A percentile compares a stretch with the other conserved stretches of the same genome.
These are phyloP conservation scores for Ursus arctos DNA, from an alignment of 2,113 vertebrate species.

Conservation along the genomic window DNA sequence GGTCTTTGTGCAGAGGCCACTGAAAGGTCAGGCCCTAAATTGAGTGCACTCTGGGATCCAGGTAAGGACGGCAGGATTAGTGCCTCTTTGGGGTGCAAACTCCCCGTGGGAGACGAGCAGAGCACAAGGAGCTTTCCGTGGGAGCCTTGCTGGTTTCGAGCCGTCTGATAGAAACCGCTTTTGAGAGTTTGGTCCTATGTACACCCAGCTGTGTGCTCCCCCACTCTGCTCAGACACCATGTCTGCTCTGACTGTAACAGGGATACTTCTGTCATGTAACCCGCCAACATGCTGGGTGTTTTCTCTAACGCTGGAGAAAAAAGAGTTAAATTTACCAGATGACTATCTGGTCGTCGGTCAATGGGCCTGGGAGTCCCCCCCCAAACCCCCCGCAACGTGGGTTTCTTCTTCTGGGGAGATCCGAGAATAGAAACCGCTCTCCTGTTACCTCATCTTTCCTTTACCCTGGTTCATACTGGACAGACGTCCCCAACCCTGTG, in stretches of 20 bases:
- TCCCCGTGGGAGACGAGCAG: neutral
- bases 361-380: neutral
- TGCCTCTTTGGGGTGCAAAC: neutral
- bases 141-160: neutral
- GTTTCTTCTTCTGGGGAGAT: neutral
- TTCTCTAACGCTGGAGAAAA: neutral
- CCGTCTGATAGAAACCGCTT: neutral
- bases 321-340: neutral
- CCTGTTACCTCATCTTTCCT: too few relatives aligned
- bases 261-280: neutral
- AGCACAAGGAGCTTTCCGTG: neutral
- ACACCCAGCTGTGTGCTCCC: neutral
- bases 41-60: neutral
- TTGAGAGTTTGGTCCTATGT: neutral
- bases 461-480: neutral
- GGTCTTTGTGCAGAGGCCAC: neutral
- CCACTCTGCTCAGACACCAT: neutral
- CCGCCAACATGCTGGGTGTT: too few relatives aligned
- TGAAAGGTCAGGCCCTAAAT: neutral
- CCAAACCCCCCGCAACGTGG: neutral
- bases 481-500: fast-evolving
- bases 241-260: neutral
- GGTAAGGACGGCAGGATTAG: too few relatives aligned
- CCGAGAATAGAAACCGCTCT: too few relatives aligned
- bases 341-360: neutral